phyloP scores from a whole-genome alignment of 2,797 vertebrate genomes.

The Melopsittacus undulatus region DNA sequence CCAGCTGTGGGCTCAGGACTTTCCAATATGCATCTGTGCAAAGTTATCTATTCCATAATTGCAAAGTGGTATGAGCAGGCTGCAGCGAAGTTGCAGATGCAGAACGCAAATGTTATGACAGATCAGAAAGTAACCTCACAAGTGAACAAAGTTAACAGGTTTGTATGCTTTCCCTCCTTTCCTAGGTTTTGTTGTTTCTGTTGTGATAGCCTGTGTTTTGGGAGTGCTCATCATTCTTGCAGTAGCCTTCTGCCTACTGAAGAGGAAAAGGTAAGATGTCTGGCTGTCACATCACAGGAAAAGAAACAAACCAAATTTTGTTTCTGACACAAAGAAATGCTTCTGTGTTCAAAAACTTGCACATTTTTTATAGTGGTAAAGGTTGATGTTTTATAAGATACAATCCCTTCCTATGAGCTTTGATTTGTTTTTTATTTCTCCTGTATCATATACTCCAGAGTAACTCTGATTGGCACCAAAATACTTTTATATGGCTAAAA shows the following conservation, averaged over 20 bases:
- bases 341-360: background rate
- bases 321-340: background rate
- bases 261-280: slow-evolving; percentile 82
- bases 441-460: background rate
- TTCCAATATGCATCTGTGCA: background rate
- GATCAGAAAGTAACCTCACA: background rate
- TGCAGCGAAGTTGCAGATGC: background rate
- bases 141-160: background rate
- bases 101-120: background rate
- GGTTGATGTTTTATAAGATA: background rate
- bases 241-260: slow-evolving; percentile 78
- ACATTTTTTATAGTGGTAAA: background rate
- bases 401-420: background rate
- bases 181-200: slow-evolving; percentile 82
- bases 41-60: background rate
- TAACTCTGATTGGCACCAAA: background rate
- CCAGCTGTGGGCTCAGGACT: background rate
- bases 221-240: slow-evolving; percentile 76
- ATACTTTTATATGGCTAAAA: background rate
- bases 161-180: background rate
- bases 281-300: background rate
- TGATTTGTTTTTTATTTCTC: background rate
- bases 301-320: background rate
- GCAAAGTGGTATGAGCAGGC: background rate
- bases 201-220: slow-evolving; percentile 77